Evolutionary conservation across 2,113 vertebrate genomes (phyloP), one percentile per base, ranked within the genome.

Genomic region (Gnathonemus echidnorhynchus): DNA sequence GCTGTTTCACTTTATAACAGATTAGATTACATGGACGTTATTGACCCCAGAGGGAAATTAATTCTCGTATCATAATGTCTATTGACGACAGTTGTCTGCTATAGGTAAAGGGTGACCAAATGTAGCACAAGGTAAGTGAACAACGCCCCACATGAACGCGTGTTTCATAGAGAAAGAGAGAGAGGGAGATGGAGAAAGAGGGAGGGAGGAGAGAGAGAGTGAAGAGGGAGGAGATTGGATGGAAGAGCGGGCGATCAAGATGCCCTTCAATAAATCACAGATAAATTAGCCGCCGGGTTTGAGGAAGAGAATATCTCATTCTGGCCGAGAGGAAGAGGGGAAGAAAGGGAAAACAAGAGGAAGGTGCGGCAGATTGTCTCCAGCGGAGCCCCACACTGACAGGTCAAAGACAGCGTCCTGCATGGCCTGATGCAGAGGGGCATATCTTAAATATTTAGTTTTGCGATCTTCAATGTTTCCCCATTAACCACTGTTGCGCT

Each of bases 251-350:
- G 89, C 87, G 91, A 93, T 92, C 90, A 93, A 94, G 92, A 95
- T 94, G 94, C 93, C 94, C 94, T 95, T 95, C 94, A 91, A 91
- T 94, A 94, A 94, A 94, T 92, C 93, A 91, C 92, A 92, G 91
- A 94, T 93, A 93, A 92, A 93, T 92, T 93, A 92, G 90, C 52
- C 92, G 93, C 91, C 88, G 89, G 90, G 90, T 91, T 24, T 90
- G 92, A 35, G 80, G 90, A 91, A 92, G 92, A 91, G 83, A 83
- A 91, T 93, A 94, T 93, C 93, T 92, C 88, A 88, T 52, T 91
- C 84, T 88, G 39, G n/a, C 89, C 27, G 24, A 45, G 53, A 58
- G 31, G 31, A 80, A 70, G 62, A 70, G 62, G 10, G 10, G 62
- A 80, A 39, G 74, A 17, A 39, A 80, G 2, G 6, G 74, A 42